Percentiles rank a stretch among this genome's conserved stretches.
Evolutionary conservation across 1,140 invertebrate genomes (phyloP).

Genomic region (Trichonephila clavipes): DNA sequence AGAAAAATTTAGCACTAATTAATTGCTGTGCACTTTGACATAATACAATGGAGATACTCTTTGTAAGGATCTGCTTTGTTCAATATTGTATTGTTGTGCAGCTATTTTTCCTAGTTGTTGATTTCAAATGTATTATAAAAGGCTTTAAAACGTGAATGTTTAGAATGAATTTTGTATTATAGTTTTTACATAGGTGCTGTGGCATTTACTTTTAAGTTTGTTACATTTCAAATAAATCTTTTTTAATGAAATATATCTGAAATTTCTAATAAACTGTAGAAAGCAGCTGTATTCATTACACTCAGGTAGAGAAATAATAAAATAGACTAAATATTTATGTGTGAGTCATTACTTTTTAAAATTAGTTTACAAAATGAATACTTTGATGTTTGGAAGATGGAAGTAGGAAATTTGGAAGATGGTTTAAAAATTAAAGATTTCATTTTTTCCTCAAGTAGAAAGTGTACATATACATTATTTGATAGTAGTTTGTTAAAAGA

Average conservation of each 20-base stretch:
- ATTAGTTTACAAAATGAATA: not conserved
- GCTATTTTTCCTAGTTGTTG: constrained; percentile 6
- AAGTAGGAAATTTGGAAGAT: too few relatives aligned
- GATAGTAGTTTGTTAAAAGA: too few relatives aligned
- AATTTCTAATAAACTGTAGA: not conserved
- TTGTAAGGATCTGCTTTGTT: not conserved
- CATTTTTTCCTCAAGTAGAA: too few relatives aligned
- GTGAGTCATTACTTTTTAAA: not conserved
- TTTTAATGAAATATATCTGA: not conserved
- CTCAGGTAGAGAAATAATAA: constrained; percentile 47
- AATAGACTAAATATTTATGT: constrained; percentile 4
- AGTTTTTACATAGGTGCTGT: constrained; percentile 21
- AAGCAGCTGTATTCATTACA: constrained; percentile 18
- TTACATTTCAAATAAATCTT: not conserved
- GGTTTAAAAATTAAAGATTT: too few relatives aligned
- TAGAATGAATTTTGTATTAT: constrained; percentile 13
- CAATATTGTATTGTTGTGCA: not conserved
- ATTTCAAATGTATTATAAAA: not conserved
- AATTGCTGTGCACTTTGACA: constrained; percentile 17
- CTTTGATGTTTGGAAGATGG: too few relatives aligned
- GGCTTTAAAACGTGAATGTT: not conserved
- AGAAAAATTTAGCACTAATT: not conserved
- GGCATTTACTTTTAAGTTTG: constrained; percentile 5
- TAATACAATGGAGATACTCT: not conserved
- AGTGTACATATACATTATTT: too few relatives aligned